phyloP scores from a whole-genome alignment of 1,140 invertebrate species.

The Dinothrombium tinctorium region DNA sequence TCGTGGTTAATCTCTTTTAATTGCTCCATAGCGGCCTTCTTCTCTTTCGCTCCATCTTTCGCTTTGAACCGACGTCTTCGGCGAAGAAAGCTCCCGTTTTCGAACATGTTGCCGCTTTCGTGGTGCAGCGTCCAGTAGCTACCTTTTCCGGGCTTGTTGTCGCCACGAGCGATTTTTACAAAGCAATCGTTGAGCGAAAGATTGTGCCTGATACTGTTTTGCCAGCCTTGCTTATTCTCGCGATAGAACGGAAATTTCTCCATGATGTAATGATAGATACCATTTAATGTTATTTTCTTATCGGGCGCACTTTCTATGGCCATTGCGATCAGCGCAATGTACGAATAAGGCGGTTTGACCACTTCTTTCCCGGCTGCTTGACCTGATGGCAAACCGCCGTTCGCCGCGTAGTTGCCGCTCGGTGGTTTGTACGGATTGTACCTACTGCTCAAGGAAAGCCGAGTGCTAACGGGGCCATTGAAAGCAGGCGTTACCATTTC shows the following conservation, averaged over 20 bases:
- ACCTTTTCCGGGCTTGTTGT: constrained; percentile 87
- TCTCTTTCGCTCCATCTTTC: no score
- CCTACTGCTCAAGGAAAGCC: no score
- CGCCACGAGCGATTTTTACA: constrained; percentile 70
- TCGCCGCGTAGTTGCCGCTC: no score
- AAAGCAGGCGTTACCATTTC: no score
- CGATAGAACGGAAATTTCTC: constrained; percentile 89
- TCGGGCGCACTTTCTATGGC: constrained; percentile 80
- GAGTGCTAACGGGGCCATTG: no score
- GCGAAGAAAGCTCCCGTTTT: constrained; percentile 90
- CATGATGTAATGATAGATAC: constrained; percentile 98
- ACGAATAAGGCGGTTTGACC: constrained; percentile 75
- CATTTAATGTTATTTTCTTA: constrained; percentile 82
- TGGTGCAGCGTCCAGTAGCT: constrained; percentile 95
- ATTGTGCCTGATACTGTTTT: constrained; percentile 89
- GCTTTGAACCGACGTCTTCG: constrained; percentile 79
- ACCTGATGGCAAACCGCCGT: no score
- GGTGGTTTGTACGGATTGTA: no score
- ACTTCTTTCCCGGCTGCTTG: neutral
- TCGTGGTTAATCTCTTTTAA: no score
- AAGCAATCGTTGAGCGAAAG: constrained; percentile 96
- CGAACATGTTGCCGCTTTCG: constrained; percentile 97
- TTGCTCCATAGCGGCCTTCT: no score
- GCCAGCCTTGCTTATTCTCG: constrained; percentile 71
- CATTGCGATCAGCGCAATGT: constrained; percentile 95